Evolutionary conservation across 2,113 vertebrate genomes (phyloP).

Genomic region (Chrysemys picta): DNA sequence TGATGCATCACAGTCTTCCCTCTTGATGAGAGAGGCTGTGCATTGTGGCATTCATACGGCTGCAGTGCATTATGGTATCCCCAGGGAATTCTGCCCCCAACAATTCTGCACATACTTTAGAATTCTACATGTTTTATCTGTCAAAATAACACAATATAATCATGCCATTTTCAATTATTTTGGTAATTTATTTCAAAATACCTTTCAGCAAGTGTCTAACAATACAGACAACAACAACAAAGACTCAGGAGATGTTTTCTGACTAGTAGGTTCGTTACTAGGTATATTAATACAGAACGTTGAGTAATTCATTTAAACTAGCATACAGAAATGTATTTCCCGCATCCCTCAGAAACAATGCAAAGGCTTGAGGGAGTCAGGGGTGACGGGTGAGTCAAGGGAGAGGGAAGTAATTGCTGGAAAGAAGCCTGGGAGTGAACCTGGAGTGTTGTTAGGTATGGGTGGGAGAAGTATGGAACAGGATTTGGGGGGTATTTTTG

Average conservation of each 20-base stretch:
- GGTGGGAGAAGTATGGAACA: not conserved
- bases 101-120: not conserved
- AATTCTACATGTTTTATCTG: not conserved
- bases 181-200: no score
- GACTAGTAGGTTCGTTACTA: not conserved
- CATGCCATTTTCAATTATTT: not conserved
- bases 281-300: not conserved
- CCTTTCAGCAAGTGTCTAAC: not conserved
- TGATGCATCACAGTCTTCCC: not conserved
- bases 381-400: not conserved
- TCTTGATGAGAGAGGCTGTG: not conserved
- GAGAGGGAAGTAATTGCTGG: not conserved
- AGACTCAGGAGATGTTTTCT: not conserved
- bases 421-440: not conserved
- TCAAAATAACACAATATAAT: not conserved
- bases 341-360: not conserved
- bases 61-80: not conserved
- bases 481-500: not conserved
- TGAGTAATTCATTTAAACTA: not conserved
- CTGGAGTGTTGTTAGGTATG: not conserved
- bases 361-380: not conserved
- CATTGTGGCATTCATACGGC: not conserved
- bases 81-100: not conserved
- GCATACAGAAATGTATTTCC: not conserved
- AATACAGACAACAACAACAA: not conserved